These are phyloP conservation scores for Tholera decimalis DNA, from an alignment of 2,888 invertebrate genomes.

Conservation along the genomic window DNA sequence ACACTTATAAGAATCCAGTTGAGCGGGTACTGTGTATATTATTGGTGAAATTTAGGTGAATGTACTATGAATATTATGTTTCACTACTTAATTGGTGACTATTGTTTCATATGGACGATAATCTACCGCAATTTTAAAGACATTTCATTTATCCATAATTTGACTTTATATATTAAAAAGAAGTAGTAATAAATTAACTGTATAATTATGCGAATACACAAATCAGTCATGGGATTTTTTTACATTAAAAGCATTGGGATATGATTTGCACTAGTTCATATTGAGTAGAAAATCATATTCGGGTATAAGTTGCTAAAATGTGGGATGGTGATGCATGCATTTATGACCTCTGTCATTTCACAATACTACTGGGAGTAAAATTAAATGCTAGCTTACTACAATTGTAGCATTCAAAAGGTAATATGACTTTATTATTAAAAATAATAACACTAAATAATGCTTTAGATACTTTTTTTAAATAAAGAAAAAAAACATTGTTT, in stretches of 20 bases:
- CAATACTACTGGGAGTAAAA: conserved; percentile 9
- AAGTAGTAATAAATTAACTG: not conserved
- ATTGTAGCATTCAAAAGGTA: conserved; percentile 9
- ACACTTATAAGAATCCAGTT: not conserved
- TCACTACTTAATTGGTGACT: conserved; percentile 24
- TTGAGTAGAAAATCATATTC: not conserved
- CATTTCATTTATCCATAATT: not conserved
- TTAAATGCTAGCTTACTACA: not conserved
- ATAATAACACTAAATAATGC: not conserved
- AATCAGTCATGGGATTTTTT: not conserved
- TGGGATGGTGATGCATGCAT: conserved; percentile 23
- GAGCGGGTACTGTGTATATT: conserved; percentile 5
- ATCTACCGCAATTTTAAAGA: conserved; percentile 22
- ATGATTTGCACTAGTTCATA: not conserved
- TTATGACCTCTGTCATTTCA: conserved; percentile 2
- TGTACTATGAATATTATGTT: conserved; percentile 36
- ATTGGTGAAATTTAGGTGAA: conserved; percentile 30
- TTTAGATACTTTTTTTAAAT: not conserved
- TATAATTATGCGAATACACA: not conserved
- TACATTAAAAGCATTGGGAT: not conserved
- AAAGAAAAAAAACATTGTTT: conserved; percentile 1
- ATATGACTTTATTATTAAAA: conserved; percentile 13
- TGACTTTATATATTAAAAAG: conserved; percentile 8
- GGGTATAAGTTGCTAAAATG: not conserved
- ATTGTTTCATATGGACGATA: conserved; percentile 32